A percentile compares a stretch with the other conserved stretches of the same genome.
Conservation (phyloP, 1,140 invertebrate species). For the Drosophila murphyi region DNA sequence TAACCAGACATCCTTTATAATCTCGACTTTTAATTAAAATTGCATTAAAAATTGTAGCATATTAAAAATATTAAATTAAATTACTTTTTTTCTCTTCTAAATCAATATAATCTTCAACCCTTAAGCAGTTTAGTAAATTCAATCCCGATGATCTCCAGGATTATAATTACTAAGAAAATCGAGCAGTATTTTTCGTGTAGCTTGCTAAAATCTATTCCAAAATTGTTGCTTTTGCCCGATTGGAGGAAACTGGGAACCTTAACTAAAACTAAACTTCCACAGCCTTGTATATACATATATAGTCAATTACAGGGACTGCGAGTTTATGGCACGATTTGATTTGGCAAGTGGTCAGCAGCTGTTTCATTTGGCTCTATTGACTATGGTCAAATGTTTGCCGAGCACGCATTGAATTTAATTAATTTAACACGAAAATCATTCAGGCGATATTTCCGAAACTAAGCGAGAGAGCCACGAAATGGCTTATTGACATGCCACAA, state of each 20-base stretch:
- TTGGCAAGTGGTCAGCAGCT: slow-evolving; percentile 32
- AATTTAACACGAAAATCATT: slow-evolving; percentile 82
- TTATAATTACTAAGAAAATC: no score
- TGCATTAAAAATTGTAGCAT: no score
- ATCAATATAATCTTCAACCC: no score
- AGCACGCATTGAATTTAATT: slow-evolving; percentile 77
- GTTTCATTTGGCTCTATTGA: slow-evolving; percentile 43
- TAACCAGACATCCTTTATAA: no score
- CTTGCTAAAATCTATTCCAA: not conserved
- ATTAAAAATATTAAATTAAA: no score
- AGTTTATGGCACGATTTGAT: slow-evolving; percentile 75
- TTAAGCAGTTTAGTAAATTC: no score
- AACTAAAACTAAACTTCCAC: slow-evolving; percentile 8
- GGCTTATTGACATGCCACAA: slow-evolving; percentile 74
- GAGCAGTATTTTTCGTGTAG: no score
- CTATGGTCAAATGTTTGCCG: slow-evolving; percentile 63
- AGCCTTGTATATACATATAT: slow-evolving; percentile 7
- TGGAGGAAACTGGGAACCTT: not conserved
- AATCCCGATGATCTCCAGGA: no score
- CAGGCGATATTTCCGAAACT: slow-evolving; percentile 71
- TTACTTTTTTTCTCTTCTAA: no score
- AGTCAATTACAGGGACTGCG: slow-evolving; percentile 54
- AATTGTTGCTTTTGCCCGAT: slow-evolving; percentile 3
- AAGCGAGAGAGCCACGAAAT: slow-evolving; percentile 59
- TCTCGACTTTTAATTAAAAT: no score